These are phyloP conservation scores for Bombyx mandarina DNA, from an alignment of 1,140 invertebrate genomes.

Conservation along the genomic window DNA sequence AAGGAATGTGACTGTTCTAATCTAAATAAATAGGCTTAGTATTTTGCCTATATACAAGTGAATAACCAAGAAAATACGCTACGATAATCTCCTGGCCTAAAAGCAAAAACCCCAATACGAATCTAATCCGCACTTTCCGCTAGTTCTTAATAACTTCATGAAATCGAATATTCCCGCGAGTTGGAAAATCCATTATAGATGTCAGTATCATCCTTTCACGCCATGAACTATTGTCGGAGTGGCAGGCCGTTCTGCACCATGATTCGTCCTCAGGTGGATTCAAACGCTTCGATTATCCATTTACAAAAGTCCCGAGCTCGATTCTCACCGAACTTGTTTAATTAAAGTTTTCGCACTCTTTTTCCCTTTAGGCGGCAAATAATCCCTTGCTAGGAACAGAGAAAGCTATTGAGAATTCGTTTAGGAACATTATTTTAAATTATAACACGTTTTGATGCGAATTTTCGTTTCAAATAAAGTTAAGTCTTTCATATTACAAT, in stretches of 20 bases:
- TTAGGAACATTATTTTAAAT: too few relatives aligned
- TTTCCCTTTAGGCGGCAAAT: conserved; percentile 61
- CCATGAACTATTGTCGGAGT: conserved; percentile 24
- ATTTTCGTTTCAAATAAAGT: too few relatives aligned
- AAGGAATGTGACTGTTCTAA: too few relatives aligned
- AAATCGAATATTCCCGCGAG: conserved; percentile 1
- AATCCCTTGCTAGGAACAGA: conserved; percentile 50
- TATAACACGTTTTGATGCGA: too few relatives aligned
- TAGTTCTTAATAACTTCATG: too few relatives aligned
- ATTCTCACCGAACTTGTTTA: conserved; percentile 65
- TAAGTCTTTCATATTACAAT: too few relatives aligned
- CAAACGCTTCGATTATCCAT: conserved; percentile 56
- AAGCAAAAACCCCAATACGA: too few relatives aligned
- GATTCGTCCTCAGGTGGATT: conserved; percentile 52
- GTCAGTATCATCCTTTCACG: conserved; percentile 38
- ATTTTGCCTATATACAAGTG: too few relatives aligned
- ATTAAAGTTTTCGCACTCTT: conserved; percentile 67
- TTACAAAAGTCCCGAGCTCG: conserved; percentile 57
- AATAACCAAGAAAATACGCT: too few relatives aligned
- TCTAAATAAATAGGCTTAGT: too few relatives aligned
- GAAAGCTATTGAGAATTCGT: conserved; percentile 14
- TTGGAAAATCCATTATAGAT: conserved; percentile 7
- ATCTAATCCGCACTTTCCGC: too few relatives aligned
- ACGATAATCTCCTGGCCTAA: too few relatives aligned
- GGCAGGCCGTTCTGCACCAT: conserved; percentile 20